phyloP scores from a whole-genome alignment of 1,140 invertebrate species.

The Harpegnathos saltator region DNA sequence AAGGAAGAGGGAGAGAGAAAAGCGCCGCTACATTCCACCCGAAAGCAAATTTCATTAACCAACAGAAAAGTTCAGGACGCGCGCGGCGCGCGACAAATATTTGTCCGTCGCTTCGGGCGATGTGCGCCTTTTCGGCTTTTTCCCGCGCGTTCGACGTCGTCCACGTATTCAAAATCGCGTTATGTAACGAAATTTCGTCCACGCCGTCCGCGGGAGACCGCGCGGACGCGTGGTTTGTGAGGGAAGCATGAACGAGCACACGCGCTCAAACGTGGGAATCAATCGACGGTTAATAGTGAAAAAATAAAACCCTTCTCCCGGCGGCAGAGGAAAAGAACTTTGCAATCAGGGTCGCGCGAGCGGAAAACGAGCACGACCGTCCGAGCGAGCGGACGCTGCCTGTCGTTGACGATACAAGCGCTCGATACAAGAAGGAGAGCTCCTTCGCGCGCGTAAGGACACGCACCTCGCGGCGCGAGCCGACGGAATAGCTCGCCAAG shows the following conservation, averaged over 20 bases:
- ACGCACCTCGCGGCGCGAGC: background rate
- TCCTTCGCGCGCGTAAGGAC: background rate
- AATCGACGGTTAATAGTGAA: constrained; percentile 18
- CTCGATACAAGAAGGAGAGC: background rate
- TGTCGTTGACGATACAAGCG: background rate
- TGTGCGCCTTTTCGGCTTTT: background rate
- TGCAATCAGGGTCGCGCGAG: constrained; percentile 35
- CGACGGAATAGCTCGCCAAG: background rate
- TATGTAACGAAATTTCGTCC: constrained; percentile 34
- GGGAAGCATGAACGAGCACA: too few relatives aligned
- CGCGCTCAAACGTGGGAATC: background rate
- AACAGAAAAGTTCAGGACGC: background rate
- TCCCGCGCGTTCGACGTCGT: constrained; percentile 1
- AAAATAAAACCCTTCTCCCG: constrained; percentile 26
- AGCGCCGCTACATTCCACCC: background rate
- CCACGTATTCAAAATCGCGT: background rate
- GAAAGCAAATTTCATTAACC: constrained; percentile 7
- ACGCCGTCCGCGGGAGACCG: background rate
- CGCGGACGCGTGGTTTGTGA: background rate
- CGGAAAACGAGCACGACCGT: constrained; percentile 7
- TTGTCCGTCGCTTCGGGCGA: constrained; percentile 5
- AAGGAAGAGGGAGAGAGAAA: too few relatives aligned
- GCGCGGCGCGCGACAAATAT: constrained; percentile 25
- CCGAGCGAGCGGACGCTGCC: constrained; percentile 3
- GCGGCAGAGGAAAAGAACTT: background rate